A percentile compares a stretch with the other conserved stretches of the same genome.
Evolutionary conservation across 2,888 invertebrate species (phyloP).

Genomic region (Rhogogaster chlorosoma): DNA sequence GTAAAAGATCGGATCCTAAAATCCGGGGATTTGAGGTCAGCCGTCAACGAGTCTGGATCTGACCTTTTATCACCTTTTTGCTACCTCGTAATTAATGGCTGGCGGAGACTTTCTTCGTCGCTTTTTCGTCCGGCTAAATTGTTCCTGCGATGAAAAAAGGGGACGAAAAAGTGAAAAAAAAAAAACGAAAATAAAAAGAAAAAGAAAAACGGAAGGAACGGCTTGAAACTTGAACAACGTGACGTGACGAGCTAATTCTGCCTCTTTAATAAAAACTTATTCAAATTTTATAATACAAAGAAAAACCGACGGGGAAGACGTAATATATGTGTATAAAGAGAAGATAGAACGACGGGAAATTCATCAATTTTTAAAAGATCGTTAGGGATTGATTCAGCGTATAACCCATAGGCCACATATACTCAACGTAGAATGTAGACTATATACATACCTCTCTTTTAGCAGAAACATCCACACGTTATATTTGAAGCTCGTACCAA

Average conservation of each 20-base stretch:
- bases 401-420: background rate
- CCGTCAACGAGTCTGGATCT: constrained; percentile 29
- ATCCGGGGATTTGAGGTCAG: constrained; percentile 33
- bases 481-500: constrained; percentile 97
- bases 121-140: constrained; percentile 27
- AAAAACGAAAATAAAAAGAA: background rate
- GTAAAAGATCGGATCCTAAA: constrained; percentile 19
- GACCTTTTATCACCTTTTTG: constrained; percentile 41
- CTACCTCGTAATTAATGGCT: constrained; percentile 37
- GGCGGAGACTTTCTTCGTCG: constrained; percentile 25
- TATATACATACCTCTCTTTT: constrained; percentile 82
- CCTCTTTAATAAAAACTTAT: constrained; percentile 26
- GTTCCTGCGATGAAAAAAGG: constrained; percentile 24
- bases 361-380: background rate
- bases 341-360: background rate
- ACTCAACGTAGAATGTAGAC: constrained; percentile 58
- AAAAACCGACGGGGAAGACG: background rate
- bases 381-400: background rate
- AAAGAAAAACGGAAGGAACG: background rate
- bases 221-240: constrained; percentile 18
- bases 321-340: too few relatives aligned
- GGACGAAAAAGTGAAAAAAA: background rate
- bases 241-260: constrained; percentile 34
- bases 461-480: constrained; percentile 98
- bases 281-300: constrained; percentile 13